Conservation (phyloP, 2,888 invertebrate species). For the Machimus atricapillus region DNA sequence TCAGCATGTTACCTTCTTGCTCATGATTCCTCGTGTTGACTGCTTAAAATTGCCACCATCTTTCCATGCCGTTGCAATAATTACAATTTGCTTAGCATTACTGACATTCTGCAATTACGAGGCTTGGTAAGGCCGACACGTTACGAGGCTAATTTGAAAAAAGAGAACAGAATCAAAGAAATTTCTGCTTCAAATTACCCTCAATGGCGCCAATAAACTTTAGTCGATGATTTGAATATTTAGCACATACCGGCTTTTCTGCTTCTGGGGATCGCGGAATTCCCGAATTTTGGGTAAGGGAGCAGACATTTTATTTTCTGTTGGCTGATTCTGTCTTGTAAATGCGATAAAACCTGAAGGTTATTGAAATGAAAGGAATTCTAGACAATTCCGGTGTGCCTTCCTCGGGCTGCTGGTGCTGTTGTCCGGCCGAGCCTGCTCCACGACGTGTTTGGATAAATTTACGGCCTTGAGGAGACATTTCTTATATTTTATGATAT, state of each 20-base stretch:
- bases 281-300: neutral
- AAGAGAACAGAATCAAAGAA: neutral
- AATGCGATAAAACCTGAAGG: neutral
- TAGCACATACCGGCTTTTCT: neutral
- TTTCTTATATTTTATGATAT: slow-evolving; percentile 20
- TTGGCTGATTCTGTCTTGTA: neutral
- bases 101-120: neutral
- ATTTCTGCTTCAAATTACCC: neutral
- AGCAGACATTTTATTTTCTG: neutral
- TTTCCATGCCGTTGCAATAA: slow-evolving; percentile 2
- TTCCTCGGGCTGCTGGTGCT: neutral
- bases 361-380: slow-evolving; percentile 23
- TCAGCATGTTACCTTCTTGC: neutral
- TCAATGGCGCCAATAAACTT: neutral
- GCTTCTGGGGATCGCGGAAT: neutral
- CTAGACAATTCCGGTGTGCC: slow-evolving; percentile 9
- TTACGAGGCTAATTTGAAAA: neutral
- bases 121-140: neutral
- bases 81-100: neutral
- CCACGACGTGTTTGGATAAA: neutral
- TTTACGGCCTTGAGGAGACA: slow-evolving; percentile 8
- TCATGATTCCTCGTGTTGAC: neutral
- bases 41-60: neutral
- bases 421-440: neutral
- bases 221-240: neutral